Evolutionary conservation across 2,888 invertebrate genomes (phyloP).

Genomic region (Ceriagrion tenellum): DNA sequence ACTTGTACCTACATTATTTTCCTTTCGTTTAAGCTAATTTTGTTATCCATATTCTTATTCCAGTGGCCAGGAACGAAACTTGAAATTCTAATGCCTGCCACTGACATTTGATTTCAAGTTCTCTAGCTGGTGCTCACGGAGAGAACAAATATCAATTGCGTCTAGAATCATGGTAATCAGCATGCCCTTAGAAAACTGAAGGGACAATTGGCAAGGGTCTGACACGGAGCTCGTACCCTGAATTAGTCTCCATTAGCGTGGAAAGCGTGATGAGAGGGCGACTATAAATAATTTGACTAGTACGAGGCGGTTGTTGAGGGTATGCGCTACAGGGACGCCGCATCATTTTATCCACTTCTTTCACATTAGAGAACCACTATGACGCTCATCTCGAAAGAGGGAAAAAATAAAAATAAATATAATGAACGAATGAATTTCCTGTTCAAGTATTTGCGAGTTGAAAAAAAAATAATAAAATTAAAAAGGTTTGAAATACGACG

Average conservation of each 20-base stretch:
- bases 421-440: not conserved
- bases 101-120: too few relatives aligned
- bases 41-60: too few relatives aligned
- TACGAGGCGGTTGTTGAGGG: not conserved
- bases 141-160: not conserved
- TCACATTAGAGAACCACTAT: not conserved
- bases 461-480: not conserved
- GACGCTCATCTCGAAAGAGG: not conserved
- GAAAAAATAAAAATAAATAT: not conserved
- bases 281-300: not conserved
- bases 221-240: not conserved
- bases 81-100: too few relatives aligned
- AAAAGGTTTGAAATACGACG: conserved; percentile 45
- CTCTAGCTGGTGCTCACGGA: too few relatives aligned
- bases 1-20: too few relatives aligned
- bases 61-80: too few relatives aligned
- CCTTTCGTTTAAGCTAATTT: too few relatives aligned
- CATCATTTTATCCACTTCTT: not conserved
- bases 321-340: not conserved
- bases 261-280: not conserved
- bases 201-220: not conserved
- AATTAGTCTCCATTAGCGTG: conserved; percentile 32
- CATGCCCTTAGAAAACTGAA: not conserved
- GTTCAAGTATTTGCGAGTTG: conserved; percentile 42
- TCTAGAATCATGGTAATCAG: not conserved